Evolutionary conservation across 2,797 vertebrate genomes (phyloP), one percentile per base, ranked within the genome.

Genomic region (Gymnoscopelus braueri): DNA sequence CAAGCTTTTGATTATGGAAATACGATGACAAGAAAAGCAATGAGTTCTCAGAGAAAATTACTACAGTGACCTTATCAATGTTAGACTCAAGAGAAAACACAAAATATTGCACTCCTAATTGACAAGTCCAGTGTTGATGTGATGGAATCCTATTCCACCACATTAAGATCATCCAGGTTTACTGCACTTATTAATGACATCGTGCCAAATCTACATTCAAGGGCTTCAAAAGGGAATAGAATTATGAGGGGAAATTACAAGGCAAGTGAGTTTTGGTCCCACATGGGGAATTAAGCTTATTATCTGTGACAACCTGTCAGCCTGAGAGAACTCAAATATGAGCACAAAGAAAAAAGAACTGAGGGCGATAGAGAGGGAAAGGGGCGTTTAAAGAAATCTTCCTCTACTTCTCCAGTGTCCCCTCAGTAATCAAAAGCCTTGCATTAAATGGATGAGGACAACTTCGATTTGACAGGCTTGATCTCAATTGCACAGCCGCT

Each of bases 291-390:
- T 93, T 93, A 93, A 93, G 94, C 91, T 91, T 94, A 93, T 94
- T 94, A 94, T 92, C 91, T 93, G 91, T 94, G 93, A 94, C 93
- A 93, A 92, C 90, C 92, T 93, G 93, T 93, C 93, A 94, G 87
- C 84, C 88, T 78, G 87, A 69, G 88, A 90, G 82, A 87, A 84
- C 90, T 93, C 90, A 88, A 90, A 93, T 88, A 87, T 69, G 83
- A 87, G 88, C 87, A 83, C 85, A 84, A 89, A 86, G 89, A 63
- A 26, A 80, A 83, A 89, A 89, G 82, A 79, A 81, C 63, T 19
- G 24, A 77, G 73, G 65, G 74, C 74, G 86, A 82, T 69, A 77
- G 79, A 82, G 74, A 88, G 67, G 83, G 83, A 85, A 84, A 83
- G 65, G 84, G 90, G 75, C 88, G 84, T 87, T 84, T 80, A 80